phyloP scores from a whole-genome alignment of 2,113 vertebrate genomes.

The Spea bombifrons region DNA sequence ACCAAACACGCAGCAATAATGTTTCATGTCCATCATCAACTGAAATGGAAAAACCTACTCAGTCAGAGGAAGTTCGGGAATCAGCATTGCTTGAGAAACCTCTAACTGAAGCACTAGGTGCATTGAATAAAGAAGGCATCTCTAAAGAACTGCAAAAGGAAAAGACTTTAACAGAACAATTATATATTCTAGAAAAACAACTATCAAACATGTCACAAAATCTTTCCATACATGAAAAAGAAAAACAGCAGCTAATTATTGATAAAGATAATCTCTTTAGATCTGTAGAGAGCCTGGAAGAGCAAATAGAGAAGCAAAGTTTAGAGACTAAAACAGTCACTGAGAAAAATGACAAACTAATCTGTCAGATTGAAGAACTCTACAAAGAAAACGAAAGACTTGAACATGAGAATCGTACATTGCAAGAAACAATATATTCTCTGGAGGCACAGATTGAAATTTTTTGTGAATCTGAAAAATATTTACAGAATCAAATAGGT shows the following conservation, averaged over 20 bases:
- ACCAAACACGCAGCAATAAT: conserved; percentile 63
- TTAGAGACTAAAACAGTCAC: conserved; percentile 51
- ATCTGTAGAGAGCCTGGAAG: conserved; percentile 60
- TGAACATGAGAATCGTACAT: conserved; percentile 59
- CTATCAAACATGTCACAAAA: conserved; percentile 69
- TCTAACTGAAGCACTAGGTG: conserved; percentile 59
- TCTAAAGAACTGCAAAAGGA: conserved; percentile 64
- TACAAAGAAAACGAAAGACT: conserved; percentile 59
- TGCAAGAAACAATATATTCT: conserved; percentile 57
- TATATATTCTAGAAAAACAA: conserved; percentile 66
- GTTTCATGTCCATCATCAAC: conserved; percentile 41
- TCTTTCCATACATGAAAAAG: conserved; percentile 71
- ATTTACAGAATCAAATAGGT: conserved; percentile 62
- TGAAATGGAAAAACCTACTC: too few species aligned
- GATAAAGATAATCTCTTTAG: conserved; percentile 65
- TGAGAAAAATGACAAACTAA: conserved; percentile 57
- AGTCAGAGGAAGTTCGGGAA: too few species aligned
- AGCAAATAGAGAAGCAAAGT: conserved; percentile 55
- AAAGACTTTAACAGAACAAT: conserved; percentile 59
- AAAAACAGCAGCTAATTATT: conserved; percentile 64
- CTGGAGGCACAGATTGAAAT: conserved; percentile 62
- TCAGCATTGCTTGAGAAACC: conserved; percentile 66
- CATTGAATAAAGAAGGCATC: conserved; percentile 59
- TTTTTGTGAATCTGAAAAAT: conserved; percentile 70
- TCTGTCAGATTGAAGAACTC: conserved; percentile 58